Evolutionary conservation across 1,140 invertebrate genomes (phyloP).

Genomic region (Argopecten irradians): DNA sequence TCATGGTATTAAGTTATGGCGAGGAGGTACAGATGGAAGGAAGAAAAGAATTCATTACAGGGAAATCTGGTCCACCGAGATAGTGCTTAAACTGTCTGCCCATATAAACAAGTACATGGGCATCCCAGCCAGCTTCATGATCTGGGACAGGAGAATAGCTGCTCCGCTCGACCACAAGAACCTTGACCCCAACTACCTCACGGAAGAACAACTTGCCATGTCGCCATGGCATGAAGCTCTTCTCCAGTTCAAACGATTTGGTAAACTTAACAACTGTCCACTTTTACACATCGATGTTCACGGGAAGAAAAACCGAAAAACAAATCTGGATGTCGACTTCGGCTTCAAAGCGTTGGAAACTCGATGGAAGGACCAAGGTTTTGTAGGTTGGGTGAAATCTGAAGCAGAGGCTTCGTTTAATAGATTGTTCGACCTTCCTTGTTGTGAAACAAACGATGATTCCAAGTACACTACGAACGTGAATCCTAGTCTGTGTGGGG

Average conservation of each 20-base stretch:
- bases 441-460: conserved; percentile 37
- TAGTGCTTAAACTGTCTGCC: conserved; percentile 43
- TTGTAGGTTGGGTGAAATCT: conserved; percentile 41
- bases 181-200: conserved; percentile 52
- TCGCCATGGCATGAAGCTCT: conserved; percentile 53
- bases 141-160: conserved; percentile 50
- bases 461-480: conserved; percentile 47
- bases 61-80: conserved; percentile 49
- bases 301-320: conserved; percentile 50
- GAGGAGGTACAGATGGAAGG: conserved; percentile 50
- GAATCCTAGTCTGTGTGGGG: conserved; percentile 45
- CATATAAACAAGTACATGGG: conserved; percentile 45
- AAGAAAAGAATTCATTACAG: conserved; percentile 47
- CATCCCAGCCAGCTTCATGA: conserved; percentile 51
- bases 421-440: conserved; percentile 35
- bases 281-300: conserved; percentile 52
- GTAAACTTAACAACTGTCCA: conserved; percentile 47
- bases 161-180: conserved; percentile 50
- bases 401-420: conserved; percentile 40
- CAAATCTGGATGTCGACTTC: conserved; percentile 48
- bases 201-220: conserved; percentile 45
- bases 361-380: conserved; percentile 42
- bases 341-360: conserved; percentile 52
- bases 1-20: conserved; percentile 53
- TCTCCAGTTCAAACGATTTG: conserved; percentile 44